phyloP scores from a whole-genome alignment of 2,113 vertebrate genomes.

The Hepsetus odoe region DNA sequence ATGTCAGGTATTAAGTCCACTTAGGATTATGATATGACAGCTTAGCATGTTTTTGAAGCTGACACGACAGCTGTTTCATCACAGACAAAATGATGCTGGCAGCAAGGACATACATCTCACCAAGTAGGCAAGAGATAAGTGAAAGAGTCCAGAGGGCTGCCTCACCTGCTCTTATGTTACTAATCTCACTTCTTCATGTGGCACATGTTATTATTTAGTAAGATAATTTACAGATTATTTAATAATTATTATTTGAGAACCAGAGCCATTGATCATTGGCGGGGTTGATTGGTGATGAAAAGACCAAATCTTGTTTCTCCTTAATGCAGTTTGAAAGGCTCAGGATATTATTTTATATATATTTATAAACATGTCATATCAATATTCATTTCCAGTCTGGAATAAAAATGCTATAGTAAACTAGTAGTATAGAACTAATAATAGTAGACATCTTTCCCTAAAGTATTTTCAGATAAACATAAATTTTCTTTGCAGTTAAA shows the following conservation, averaged over 20 bases:
- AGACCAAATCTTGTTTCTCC: conserved; percentile 16
- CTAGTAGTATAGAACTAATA: too few relatives aligned
- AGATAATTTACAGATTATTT: too few relatives aligned
- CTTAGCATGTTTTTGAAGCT: conserved; percentile 81
- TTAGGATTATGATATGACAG: conserved; percentile 78
- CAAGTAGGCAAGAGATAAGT: background rate
- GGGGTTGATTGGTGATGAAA: conserved; percentile 13
- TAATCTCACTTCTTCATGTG: too few relatives aligned
- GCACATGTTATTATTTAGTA: too few relatives aligned
- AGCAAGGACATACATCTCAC: conserved; percentile 76
- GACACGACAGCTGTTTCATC: conserved; percentile 83
- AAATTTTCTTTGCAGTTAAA: too few relatives aligned
- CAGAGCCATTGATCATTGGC: conserved; percentile 17
- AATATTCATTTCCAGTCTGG: conserved; percentile 2
- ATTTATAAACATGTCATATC: background rate
- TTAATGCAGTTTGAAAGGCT: conserved; percentile 29
- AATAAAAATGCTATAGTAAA: background rate
- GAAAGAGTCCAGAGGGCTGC: conserved; percentile 46
- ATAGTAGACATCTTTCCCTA: too few relatives aligned
- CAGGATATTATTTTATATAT: background rate
- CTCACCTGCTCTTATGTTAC: conserved; percentile 27
- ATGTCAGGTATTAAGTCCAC: conserved; percentile 84
- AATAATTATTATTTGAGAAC: conserved; percentile 23
- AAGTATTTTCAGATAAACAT: too few relatives aligned
- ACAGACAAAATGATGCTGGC: conserved; percentile 81